Conservation (phyloP, 2,888 invertebrate species). For the Schizotus pectinicornis region DNA sequence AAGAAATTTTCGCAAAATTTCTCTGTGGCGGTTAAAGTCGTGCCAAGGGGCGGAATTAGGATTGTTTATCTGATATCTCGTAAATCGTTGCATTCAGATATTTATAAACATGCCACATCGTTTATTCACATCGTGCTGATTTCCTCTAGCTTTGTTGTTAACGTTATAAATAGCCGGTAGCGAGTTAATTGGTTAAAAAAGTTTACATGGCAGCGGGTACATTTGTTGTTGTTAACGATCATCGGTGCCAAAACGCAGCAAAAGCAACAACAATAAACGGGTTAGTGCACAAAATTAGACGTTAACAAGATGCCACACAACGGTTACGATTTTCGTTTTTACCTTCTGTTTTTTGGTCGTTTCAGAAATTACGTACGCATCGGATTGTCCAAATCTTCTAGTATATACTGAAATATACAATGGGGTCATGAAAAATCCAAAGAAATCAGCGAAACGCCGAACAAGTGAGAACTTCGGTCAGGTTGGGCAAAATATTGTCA, state of each 20-base stretch:
- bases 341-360: constrained; percentile 28
- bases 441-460: background rate
- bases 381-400: constrained; percentile 36
- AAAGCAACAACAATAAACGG: background rate
- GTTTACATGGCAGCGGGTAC: constrained; percentile 5
- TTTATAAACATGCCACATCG: too few relatives aligned
- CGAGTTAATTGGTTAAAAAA: constrained; percentile 15
- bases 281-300: too few relatives aligned
- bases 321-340: constrained; percentile 8
- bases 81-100: too few relatives aligned
- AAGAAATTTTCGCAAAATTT: too few relatives aligned
- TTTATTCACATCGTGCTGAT: too few relatives aligned
- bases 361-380: constrained; percentile 29
- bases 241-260: background rate
- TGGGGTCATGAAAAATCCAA: background rate
- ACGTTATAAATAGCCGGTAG: constrained; percentile 13
- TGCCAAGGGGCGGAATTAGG: too few relatives aligned
- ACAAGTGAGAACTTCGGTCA: background rate
- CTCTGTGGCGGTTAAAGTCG: too few relatives aligned
- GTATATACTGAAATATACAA: constrained; percentile 43
- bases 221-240: constrained; percentile 2
- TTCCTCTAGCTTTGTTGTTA: constrained; percentile 6
- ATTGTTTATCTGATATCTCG: too few relatives aligned
- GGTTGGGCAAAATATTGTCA: too few relatives aligned
- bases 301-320: constrained; percentile 3